Conservation (phyloP, 2,888 invertebrate species). For the Ephialtes manifestator region DNA sequence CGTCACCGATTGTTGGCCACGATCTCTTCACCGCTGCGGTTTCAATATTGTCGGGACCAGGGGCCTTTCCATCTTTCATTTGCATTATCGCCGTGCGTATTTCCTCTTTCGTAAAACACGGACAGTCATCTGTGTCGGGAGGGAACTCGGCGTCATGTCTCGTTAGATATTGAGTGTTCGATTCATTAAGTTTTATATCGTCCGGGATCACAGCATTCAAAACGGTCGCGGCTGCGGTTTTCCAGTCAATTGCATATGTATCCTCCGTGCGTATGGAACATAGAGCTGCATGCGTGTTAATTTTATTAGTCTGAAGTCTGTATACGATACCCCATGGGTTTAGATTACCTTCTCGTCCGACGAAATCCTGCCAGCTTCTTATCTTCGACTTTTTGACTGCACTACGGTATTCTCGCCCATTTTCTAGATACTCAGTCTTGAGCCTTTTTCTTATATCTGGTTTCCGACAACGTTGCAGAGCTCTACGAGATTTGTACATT, state of each 20-base stretch:
- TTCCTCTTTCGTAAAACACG: neutral
- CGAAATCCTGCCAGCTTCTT: neutral
- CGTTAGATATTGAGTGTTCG: neutral
- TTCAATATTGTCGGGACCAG: neutral
- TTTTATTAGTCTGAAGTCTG: neutral
- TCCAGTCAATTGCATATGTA: neutral
- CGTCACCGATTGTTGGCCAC: neutral
- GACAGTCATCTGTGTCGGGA: neutral
- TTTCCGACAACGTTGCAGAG: neutral
- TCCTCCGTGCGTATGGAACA: neutral
- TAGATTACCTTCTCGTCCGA: neutral
- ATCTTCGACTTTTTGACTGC: neutral
- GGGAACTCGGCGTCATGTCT: neutral
- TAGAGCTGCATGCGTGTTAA: neutral
- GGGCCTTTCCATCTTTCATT: constrained; percentile 22
- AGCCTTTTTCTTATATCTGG: too few relatives aligned
- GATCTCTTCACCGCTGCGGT: neutral
- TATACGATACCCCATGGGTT: too few relatives aligned
- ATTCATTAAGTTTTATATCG: neutral
- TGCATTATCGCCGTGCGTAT: neutral
- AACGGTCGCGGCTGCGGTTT: neutral
- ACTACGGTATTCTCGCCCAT: neutral
- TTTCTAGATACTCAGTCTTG: neutral
- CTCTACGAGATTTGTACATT: neutral
- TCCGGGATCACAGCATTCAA: neutral